Conservation (phyloP, 2,113 vertebrate species). For the Semnopithecus entellus region DNA sequence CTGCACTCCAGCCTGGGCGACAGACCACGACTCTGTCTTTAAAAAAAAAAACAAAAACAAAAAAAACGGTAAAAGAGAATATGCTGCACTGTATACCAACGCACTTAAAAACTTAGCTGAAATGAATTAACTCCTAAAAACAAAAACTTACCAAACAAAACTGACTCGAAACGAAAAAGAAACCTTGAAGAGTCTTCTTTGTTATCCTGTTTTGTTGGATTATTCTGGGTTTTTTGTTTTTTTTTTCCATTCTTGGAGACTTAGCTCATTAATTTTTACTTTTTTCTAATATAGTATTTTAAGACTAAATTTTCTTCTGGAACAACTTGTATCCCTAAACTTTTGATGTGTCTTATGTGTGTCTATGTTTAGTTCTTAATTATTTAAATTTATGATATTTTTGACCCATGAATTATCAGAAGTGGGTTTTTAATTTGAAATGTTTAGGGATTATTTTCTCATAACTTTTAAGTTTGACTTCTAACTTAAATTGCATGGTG, state of each 20-base stretch:
- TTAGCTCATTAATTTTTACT: background rate
- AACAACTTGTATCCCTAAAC: background rate
- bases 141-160: background rate
- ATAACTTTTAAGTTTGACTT: background rate
- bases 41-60: no score
- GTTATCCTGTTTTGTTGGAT: background rate
- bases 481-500: background rate
- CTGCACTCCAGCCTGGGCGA: no score
- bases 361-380: background rate
- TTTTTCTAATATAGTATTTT: background rate
- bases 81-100: background rate
- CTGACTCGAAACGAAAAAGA: background rate
- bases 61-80: background rate
- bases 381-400: background rate
- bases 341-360: background rate
- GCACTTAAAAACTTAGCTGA: background rate
- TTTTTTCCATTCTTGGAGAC: background rate
- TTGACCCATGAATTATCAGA: background rate
- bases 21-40: no score
- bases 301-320: background rate
- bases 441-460: background rate
- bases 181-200: background rate
- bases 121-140: background rate
- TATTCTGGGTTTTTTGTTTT: background rate
- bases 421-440: conserved; percentile 34